Conservation (phyloP, 2,797 vertebrate species). For the Synaphobranchus kaupii region DNA sequence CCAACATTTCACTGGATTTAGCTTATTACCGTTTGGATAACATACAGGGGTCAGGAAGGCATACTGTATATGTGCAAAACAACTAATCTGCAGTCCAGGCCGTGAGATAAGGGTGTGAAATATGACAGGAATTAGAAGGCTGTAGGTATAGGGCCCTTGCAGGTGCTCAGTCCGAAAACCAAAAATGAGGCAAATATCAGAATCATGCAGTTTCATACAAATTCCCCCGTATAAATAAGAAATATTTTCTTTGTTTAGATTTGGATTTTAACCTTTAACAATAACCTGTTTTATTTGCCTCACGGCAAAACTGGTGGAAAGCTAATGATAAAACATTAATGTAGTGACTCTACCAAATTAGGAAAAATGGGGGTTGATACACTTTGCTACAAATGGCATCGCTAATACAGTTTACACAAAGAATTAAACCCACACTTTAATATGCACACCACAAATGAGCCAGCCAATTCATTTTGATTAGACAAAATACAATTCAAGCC, state of each 20-base stretch:
- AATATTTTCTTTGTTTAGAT: constrained; percentile 5
- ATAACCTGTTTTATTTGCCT: background rate
- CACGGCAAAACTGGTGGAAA: background rate
- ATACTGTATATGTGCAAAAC: background rate
- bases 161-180: background rate
- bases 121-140: background rate
- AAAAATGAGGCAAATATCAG: background rate
- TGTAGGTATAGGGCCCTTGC: background rate
- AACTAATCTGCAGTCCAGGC: background rate
- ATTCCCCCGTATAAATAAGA: background rate
- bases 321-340: constrained; percentile 22
- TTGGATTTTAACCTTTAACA: background rate
- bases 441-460: constrained; percentile 32
- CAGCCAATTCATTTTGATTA: constrained; percentile 5
- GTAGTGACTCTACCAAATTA: constrained; percentile 22
- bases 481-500: background rate
- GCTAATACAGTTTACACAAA: constrained; percentile 12
- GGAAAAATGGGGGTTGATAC: constrained; percentile 19
- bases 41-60: background rate
- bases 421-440: constrained; percentile 12
- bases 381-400: constrained; percentile 25
- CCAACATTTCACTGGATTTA: background rate
- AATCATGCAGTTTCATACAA: background rate
- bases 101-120: background rate
- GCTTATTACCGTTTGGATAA: background rate